Conservation (phyloP, 2,888 invertebrate genomes). For the Drosophila tanythrix region DNA sequence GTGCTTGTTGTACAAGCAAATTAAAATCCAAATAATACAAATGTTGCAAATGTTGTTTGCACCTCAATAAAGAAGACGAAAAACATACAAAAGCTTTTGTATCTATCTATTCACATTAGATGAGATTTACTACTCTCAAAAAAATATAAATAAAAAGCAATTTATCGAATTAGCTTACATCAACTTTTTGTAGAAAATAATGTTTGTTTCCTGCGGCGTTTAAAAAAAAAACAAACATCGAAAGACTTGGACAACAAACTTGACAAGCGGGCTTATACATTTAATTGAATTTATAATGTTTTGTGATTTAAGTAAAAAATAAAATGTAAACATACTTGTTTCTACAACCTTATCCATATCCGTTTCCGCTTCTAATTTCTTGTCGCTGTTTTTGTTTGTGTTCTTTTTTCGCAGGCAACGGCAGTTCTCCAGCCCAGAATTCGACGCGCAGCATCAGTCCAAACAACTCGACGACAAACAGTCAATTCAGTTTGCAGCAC, state of each 20-base stretch:
- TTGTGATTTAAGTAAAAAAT: not conserved
- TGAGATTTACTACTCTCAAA: not conserved
- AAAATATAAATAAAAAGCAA: not conserved
- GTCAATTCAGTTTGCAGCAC: constrained; percentile 85
- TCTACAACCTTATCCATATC: not conserved
- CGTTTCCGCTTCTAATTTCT: constrained; percentile 23
- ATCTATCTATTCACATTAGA: not conserved
- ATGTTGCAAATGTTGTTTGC: constrained; percentile 4
- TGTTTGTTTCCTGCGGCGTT: not conserved
- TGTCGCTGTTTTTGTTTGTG: constrained; percentile 13
- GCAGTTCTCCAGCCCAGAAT: constrained; percentile 85
- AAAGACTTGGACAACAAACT: constrained; percentile 3
- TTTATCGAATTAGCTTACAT: not conserved
- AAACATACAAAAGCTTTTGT: not conserved
- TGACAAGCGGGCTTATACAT: not conserved
- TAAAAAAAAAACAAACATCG: not conserved
- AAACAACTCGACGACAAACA: constrained; percentile 85
- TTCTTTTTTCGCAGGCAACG: constrained; percentile 82
- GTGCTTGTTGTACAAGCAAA: constrained; percentile 1
- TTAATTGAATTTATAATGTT: not conserved
- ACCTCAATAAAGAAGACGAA: not conserved
- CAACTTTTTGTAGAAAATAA: not conserved
- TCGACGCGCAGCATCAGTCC: constrained; percentile 85
- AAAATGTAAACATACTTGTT: not conserved
- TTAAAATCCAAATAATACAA: not conserved